Evolutionary conservation across 2,797 vertebrate species (phyloP), one percentile per base, ranked within the genome.

Genomic region (Strix occidentalis): DNA sequence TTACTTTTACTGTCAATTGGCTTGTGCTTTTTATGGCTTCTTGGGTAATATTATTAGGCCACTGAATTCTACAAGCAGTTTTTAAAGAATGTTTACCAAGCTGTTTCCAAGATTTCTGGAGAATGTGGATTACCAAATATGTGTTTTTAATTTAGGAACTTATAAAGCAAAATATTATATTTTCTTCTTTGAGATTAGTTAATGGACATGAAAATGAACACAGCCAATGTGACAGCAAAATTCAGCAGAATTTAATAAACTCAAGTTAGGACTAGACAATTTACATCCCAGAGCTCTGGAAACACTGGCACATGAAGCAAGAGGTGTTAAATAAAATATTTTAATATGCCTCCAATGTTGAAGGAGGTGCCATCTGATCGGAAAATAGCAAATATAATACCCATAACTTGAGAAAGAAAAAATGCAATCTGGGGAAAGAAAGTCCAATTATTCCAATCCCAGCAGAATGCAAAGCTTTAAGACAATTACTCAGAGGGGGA

Each of bases 111-210:
- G 87, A 88, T 65, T 90, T 78, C 57, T 84, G 61, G 17, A 87
- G 70, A 92, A 87, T 23, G n/a, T 46, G 51, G 74, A 90, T 75
- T 93, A 94, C 9, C 81, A 86, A 96, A 94, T 90, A 82, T 4
- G 37, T 86, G 90, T 33, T 96, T 98, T 95, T 86, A 98, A 96
- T 97, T 89, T 90, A 97, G 64, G 50, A 94, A 79, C 14, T 45
- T 94, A 75, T 23, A 74, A 93, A 88, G 17, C 5, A 76, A 83
- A 88, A 76, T 53, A 35, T 1, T 20, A 0, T 5, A 26, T 57
- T 86, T 92, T 90, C 13, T 77, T 68, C 58, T 79, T 60, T 58
- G 39, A 82, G 50, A 66, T 58, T 60, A 76, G 29, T 63, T 63
- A 93, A 90, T 24, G 7, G 87, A 82, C 5, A 3, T 39, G 28